Evolutionary conservation across 2,113 vertebrate species (phyloP), one percentile per base, ranked within the genome.

Genomic region (Monopterus albus): DNA sequence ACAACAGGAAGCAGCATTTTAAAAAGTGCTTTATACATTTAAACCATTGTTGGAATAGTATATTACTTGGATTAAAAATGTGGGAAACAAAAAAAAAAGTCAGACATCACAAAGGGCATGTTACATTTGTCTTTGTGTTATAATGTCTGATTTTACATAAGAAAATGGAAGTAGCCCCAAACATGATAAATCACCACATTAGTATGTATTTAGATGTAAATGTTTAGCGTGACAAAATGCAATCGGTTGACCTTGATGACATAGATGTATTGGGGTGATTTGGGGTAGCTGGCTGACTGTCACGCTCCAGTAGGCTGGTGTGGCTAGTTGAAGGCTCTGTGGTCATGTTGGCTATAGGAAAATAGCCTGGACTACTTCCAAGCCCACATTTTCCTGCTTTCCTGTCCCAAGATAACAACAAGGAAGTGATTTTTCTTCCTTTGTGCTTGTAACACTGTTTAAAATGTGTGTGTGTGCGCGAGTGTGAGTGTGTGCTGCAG

Each of bases 161-260:
- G 13, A 63, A 62, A 73, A 69, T 56, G 20, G 38, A 53, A 57
- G 35, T 26, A 55, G 46, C 28, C 14, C 10, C 11, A 78, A 70
- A 72, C 25, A 53, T 70, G 79, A 85, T 55, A 51, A 57, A 74
- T 77, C 56, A 50, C 62, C 46, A 57, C 50, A 64, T 75, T 53
- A 80, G 33, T 62, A 38, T 78, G 67, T 69, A 85, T 88, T 81
- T 60, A 59, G 43, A 76, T 78, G 68, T 77, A 36, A 76, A 71
- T 31, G 3, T 82, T 83, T n/a, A 76, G 45, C 56, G 55, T 73
- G 77, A 66, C 75, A 81, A 70, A 78, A 84, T 77, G 52, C 5
- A 36, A 79, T 84, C 33, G 76, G 70, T 78, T 90, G 90, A 93
- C 90, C 91, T 91, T 93, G 92, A 92, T 81, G 36, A 78, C 64